Conservation (phyloP, 2,113 vertebrate genomes). For the Rynchops niger region DNA sequence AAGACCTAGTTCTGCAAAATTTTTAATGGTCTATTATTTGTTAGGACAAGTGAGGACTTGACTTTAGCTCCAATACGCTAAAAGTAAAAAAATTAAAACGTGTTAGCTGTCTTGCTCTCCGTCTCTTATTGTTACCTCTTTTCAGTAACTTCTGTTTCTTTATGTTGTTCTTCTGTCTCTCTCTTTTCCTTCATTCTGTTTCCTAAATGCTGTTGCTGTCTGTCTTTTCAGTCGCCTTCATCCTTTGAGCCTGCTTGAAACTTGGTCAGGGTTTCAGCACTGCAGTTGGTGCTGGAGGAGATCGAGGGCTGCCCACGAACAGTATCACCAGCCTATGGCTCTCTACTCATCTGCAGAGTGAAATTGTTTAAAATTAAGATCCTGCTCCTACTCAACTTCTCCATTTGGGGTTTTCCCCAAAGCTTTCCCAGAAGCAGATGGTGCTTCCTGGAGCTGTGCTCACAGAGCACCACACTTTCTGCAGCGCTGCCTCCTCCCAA, state of each 20-base stretch:
- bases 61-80: not conserved
- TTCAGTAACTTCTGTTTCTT: not conserved
- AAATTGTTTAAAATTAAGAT: slow-evolving; percentile 39
- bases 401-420: slow-evolving; percentile 49
- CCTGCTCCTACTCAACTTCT: slow-evolving; percentile 54
- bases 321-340: not conserved
- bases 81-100: not conserved
- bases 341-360: slow-evolving; percentile 35
- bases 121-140: not conserved
- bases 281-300: not conserved
- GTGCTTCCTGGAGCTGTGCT: not conserved
- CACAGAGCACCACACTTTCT: not conserved
- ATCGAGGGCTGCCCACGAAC: not conserved
- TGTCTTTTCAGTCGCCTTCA: not conserved
- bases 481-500: accelerated
- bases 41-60: not conserved
- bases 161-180: not conserved
- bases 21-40: not conserved
- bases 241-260: not conserved
- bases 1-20: not conserved
- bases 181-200: not conserved
- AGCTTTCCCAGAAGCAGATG: slow-evolving; percentile 61
- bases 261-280: not conserved
- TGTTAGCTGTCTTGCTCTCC: not conserved
- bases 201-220: not conserved